Evolutionary conservation across 2,113 vertebrate genomes (phyloP).

Genomic region (Xerus inauris): DNA sequence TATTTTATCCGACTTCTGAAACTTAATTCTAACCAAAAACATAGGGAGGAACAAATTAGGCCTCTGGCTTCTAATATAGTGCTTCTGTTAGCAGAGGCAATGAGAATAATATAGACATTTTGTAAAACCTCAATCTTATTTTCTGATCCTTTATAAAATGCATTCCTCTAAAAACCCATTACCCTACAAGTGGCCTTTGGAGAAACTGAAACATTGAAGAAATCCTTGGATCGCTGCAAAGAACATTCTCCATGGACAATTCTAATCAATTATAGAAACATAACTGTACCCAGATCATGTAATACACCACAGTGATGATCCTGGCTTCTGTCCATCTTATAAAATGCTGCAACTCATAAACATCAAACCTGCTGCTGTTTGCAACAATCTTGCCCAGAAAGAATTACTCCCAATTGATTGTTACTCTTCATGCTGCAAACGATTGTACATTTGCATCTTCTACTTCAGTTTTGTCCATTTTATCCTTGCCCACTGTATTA

Average conservation of each 20-base stretch:
- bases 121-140: constrained; percentile 70
- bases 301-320: constrained; percentile 70
- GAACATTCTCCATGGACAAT: constrained; percentile 79
- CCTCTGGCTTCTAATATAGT: background rate
- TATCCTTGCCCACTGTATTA: constrained; percentile 72
- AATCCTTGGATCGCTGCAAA: constrained; percentile 76
- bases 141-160: constrained; percentile 75
- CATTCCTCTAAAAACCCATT: constrained; percentile 75
- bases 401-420: constrained; percentile 69
- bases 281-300: constrained; percentile 72
- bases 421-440: constrained; percentile 74
- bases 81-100: constrained; percentile 31
- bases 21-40: constrained; percentile 42
- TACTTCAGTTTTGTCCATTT: constrained; percentile 71
- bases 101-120: constrained; percentile 48
- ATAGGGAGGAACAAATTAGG: constrained; percentile 2
- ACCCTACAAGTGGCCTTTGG: constrained; percentile 76
- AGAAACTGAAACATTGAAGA: constrained; percentile 80
- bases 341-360: constrained; percentile 71
- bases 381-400: constrained; percentile 42
- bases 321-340: constrained; percentile 75
- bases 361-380: constrained; percentile 22
- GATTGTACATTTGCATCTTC: constrained; percentile 78
- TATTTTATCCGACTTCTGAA: constrained; percentile 63
- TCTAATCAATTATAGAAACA: constrained; percentile 81